Evolutionary conservation across 2,113 vertebrate species (phyloP).

Genomic region (Pampusana beccarii): DNA sequence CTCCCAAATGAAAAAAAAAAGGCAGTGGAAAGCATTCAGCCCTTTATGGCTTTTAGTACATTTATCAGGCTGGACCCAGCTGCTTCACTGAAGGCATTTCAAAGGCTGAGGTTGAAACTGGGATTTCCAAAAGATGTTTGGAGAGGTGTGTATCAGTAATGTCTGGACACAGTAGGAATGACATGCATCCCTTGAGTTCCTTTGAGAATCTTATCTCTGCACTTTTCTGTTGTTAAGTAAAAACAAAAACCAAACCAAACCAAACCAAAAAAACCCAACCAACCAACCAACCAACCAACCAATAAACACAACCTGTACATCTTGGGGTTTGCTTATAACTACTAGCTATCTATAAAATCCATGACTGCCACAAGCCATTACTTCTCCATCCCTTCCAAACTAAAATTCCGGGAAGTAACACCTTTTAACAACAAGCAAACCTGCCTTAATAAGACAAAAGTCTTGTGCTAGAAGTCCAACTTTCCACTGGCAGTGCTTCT

Average conservation of each 20-base stretch:
- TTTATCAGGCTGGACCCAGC: not conserved
- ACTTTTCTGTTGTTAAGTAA: not conserved
- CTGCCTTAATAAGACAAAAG: conserved; percentile 24
- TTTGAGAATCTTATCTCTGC: not conserved
- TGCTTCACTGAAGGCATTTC: not conserved
- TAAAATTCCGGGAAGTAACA: conserved; percentile 31
- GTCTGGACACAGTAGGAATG: fast-evolving
- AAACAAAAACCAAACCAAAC: not conserved
- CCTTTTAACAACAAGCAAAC: conserved; percentile 41
- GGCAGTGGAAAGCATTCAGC: not conserved
- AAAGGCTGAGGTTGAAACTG: not conserved
- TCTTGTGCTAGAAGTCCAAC: conserved; percentile 14
- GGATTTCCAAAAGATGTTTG: not conserved
- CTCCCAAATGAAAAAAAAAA: not conserved
- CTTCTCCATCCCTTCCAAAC: not conserved
- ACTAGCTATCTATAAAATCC: not conserved
- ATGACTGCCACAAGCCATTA: not conserved
- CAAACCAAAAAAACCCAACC: not conserved
- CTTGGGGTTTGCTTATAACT: not conserved
- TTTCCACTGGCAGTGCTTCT: conserved; percentile 53
- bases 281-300: no score
- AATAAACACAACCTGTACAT: not conserved
- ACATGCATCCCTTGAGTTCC: not conserved
- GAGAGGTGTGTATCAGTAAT: not conserved
- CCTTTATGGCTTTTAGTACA: not conserved